Percentiles rank a stretch among this genome's conserved stretches.
These are phyloP conservation scores for Anomalospiza imberbis DNA, from an alignment of 2,797 vertebrate genomes.

Conservation along the genomic window DNA sequence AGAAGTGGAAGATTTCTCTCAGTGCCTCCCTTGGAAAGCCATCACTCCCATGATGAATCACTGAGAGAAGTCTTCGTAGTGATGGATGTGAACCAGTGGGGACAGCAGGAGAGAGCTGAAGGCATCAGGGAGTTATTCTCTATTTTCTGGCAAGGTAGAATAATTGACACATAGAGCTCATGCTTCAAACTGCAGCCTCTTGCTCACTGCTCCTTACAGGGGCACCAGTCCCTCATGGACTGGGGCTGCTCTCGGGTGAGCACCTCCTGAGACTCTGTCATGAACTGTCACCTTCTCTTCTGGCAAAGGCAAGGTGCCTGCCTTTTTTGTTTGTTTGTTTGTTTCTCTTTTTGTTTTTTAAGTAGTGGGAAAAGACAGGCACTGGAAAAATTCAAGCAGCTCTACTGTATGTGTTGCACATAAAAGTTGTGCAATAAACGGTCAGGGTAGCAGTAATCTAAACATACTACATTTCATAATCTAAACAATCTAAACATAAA, in stretches of 20 bases:
- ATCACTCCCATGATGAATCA: not conserved
- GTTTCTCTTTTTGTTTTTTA: fast-evolving
- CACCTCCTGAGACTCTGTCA: not conserved
- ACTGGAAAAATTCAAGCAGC: not conserved
- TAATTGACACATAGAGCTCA: not conserved
- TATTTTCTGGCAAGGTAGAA: not conserved
- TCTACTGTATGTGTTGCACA: not conserved
- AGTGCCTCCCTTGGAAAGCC: not conserved
- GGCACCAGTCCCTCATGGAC: not conserved
- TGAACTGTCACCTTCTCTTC: not conserved
- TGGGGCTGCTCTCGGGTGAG: not conserved
- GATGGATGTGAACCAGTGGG: not conserved
- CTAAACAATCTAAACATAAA: not conserved
- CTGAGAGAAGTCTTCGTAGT: not conserved
- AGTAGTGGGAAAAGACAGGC: not conserved
- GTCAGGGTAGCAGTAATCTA: not conserved
- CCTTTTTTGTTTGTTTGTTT: no score
- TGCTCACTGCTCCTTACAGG: not conserved
- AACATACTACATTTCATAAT: not conserved
- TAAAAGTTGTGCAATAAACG: not conserved
- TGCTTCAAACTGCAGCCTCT: not conserved
- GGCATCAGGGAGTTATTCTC: not conserved
- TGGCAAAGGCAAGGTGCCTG: not conserved
- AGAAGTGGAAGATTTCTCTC: not conserved
- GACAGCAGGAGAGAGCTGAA: not conserved